Evolutionary conservation across 2,888 invertebrate genomes (phyloP).

Genomic region (Drosophila mettleri): DNA sequence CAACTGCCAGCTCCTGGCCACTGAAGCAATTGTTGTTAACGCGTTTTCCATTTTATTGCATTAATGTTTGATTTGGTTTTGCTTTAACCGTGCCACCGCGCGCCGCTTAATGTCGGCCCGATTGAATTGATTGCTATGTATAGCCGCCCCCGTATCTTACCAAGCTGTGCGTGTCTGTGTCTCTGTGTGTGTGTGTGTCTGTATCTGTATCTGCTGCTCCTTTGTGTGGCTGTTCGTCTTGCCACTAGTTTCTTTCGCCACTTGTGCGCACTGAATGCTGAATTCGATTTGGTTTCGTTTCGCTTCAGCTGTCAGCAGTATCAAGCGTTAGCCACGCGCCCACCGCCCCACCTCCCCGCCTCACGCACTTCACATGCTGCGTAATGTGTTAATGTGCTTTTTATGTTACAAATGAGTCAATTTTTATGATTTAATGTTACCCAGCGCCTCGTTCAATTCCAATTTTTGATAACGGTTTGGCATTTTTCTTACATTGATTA

Average conservation of each 20-base stretch:
- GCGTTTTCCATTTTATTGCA: conserved; percentile 83
- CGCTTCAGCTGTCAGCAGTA: conserved; percentile 66
- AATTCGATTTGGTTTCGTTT: conserved; percentile 44
- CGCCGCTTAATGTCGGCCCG: conserved; percentile 46
- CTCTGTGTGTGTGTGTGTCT: conserved; percentile 18
- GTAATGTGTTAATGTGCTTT: conserved; percentile 83
- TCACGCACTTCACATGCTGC: conserved; percentile 39
- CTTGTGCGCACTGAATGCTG: conserved; percentile 50
- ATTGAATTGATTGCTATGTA: conserved; percentile 69
- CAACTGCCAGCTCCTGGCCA: conserved; percentile 44
- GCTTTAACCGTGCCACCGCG: conserved; percentile 30
- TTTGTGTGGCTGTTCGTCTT: conserved; percentile 26
- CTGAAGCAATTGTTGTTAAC: conserved; percentile 80
- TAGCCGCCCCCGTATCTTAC: conserved; percentile 24
- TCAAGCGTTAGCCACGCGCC: conserved; percentile 13
- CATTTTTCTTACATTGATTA: conserved; percentile 70
- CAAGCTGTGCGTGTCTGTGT: conserved; percentile 20
- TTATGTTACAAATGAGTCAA: conserved; percentile 83
- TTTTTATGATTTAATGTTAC: conserved; percentile 83
- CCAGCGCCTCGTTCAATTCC: conserved; percentile 45
- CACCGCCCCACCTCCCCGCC: neutral
- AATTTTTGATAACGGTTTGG: conserved; percentile 75
- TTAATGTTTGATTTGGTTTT: conserved; percentile 81
- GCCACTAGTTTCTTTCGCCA: conserved; percentile 39
- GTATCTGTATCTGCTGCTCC: conserved; percentile 17